Base-by-base conservation (phyloP, 2,888 invertebrate species). In the Odontothrips loti region DNA sequence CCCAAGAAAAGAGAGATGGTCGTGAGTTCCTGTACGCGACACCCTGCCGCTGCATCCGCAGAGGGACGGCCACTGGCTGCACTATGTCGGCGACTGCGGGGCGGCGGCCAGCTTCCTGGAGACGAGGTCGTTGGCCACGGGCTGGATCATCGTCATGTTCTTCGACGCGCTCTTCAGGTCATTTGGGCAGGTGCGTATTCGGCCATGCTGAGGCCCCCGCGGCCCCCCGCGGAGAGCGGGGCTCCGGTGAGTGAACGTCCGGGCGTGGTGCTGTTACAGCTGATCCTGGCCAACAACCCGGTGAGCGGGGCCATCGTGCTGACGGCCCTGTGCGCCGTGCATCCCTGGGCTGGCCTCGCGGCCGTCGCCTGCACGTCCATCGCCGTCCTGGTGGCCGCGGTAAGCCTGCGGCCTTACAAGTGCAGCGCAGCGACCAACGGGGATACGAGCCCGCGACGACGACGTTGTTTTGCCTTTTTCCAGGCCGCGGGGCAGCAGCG, bases 201-300 rank as follows among this genome's bases (percentile, higher is more conserved):
- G 58, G 10, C 58, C n/a, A 15, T 6, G 58, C 58, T 15, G 15
- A 0, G 58, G 58, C n/a, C 58, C 15, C 58, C 6, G 51, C 1
- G 15, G 17, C 58, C 20, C 20, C n/a, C 58, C 58, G 6, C 12
- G 58, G 6, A 17, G 12, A 12, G 48, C 48, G 10, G 48, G 15
- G 9, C 51, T 12, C 51, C 51, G 51, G 51, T 12, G 12, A 51
- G 15, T 58, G 12, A n/a, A 17, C 58, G 58, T 6, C 58, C 3
- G 6, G 51, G 58, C 58, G 58, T 15, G 20, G 58, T 6, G 58
- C 15, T n/a, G 58, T 4, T n/a, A 15, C 58, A 58, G 58, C 58
- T 86, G 23, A 83, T 85, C 11, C 85, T 86, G 81, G 85, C 84
- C 47, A 85, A 86, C 84, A 86, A 85, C 80, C 85, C 86, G 0